phyloP scores from a whole-genome alignment of 2,113 vertebrate genomes.

The Gymnarchus niloticus region DNA sequence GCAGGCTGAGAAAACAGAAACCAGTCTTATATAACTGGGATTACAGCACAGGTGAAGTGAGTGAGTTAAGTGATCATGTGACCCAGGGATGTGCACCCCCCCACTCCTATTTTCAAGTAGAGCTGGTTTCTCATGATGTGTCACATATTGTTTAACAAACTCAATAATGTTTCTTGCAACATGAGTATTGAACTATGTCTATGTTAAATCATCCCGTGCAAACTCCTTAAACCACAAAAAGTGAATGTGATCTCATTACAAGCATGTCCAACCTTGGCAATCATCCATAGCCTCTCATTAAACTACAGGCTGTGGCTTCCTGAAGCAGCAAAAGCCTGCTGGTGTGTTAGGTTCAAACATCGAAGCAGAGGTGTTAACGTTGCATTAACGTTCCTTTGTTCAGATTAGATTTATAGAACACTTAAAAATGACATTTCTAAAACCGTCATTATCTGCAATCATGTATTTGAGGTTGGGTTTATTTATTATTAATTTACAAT shows the following conservation, averaged over 20 bases:
- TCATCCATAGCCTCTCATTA: background rate
- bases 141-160: too few species aligned
- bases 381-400: background rate
- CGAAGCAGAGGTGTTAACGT: background rate
- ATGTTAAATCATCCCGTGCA: background rate
- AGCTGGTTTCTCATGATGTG: too few species aligned
- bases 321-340: too few species aligned
- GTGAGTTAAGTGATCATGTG: too few species aligned
- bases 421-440: background rate
- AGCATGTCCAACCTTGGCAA: background rate
- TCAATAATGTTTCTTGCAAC: too few species aligned
- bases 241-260: background rate
- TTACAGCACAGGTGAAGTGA: too few species aligned
- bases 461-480: background rate
- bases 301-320: background rate
- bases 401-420: background rate
- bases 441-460: background rate
- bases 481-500: conserved; percentile 3
- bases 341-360: background rate
- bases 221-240: background rate
- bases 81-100: too few species aligned
- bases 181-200: background rate
- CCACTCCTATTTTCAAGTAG: too few species aligned
- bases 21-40: too few species aligned
- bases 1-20: too few species aligned